phyloP scores from a whole-genome alignment of 2,113 vertebrate genomes.

The Tricholaema leucomelas region DNA sequence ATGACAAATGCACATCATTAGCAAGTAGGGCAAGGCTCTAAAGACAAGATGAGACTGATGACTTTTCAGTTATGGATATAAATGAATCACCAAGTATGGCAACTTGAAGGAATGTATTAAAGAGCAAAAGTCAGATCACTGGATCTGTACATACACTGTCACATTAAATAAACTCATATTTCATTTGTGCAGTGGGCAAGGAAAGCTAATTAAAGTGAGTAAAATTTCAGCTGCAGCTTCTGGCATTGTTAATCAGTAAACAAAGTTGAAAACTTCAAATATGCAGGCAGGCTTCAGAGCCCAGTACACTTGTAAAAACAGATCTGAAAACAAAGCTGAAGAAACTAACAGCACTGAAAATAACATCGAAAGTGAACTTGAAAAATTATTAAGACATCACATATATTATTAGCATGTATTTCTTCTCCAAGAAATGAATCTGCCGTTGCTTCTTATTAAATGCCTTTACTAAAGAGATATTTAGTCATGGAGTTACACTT shows the following conservation, averaged over 20 bases:
- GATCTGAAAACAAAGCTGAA: slow-evolving; percentile 36
- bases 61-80: slow-evolving; percentile 72
- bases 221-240: slow-evolving; percentile 50
- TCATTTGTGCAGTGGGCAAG: slow-evolving; percentile 53
- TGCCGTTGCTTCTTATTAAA: slow-evolving; percentile 48
- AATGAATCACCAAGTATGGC: slow-evolving; percentile 58
- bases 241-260: slow-evolving; percentile 55
- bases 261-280: slow-evolving; percentile 45
- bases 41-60: slow-evolving; percentile 63
- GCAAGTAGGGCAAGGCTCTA: slow-evolving; percentile 30
- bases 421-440: slow-evolving; percentile 35
- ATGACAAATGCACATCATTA: slow-evolving; percentile 64
- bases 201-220: slow-evolving; percentile 64
- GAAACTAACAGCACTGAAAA: slow-evolving; percentile 19
- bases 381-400: slow-evolving; percentile 55
- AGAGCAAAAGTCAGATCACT: slow-evolving; percentile 63
- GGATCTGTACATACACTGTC: neutral
- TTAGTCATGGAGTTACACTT: slow-evolving; percentile 49
- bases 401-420: slow-evolving; percentile 64
- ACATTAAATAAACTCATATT: slow-evolving; percentile 67
- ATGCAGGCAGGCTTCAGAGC: slow-evolving; percentile 1
- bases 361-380: slow-evolving; percentile 43
- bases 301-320: slow-evolving; percentile 43
- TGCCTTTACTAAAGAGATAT: slow-evolving; percentile 34
- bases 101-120: slow-evolving; percentile 61